A percentile compares a stretch with the other conserved stretches of the same genome.
phyloP scores from a whole-genome alignment of 1,140 invertebrate species.

The Diabrotica undecimpunctata region DNA sequence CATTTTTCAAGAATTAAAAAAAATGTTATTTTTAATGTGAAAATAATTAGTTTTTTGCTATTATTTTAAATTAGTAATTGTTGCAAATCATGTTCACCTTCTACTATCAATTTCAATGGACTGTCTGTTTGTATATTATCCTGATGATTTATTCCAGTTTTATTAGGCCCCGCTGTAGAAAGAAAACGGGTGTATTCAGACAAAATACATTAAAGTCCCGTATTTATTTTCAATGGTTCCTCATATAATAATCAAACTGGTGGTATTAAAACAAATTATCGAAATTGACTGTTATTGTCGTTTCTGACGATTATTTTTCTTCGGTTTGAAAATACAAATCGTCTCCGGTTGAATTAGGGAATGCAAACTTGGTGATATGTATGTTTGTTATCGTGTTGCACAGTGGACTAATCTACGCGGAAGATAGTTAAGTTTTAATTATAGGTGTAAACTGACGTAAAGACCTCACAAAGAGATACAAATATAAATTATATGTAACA shows the following conservation, averaged over 20 bases:
- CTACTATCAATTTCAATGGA: no score
- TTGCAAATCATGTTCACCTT: no score
- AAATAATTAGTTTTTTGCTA: no score
- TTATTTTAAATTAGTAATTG: no score
- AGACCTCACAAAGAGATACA: no score
- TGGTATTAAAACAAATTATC: conserved; percentile 12
- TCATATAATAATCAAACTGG: conserved; percentile 23
- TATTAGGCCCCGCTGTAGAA: background rate
- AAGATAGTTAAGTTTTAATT: no score
- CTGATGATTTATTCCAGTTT: background rate
- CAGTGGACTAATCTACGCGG: no score
- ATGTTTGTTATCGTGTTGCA: background rate
- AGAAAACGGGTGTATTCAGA: background rate
- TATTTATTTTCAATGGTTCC: conserved; percentile 17
- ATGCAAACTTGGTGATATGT: background rate
- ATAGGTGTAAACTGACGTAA: no score
- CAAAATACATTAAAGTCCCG: conserved; percentile 21
- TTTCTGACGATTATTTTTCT: conserved; percentile 13
- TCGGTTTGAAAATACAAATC: background rate
- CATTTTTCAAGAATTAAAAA: no score
- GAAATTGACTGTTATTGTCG: background rate
- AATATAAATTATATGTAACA: no score
- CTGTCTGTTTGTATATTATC: no score
- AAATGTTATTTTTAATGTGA: no score
- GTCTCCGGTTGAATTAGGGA: background rate